These are phyloP conservation scores for Carduelis carduelis DNA, from an alignment of 2,797 vertebrate species.

Conservation along the genomic window DNA sequence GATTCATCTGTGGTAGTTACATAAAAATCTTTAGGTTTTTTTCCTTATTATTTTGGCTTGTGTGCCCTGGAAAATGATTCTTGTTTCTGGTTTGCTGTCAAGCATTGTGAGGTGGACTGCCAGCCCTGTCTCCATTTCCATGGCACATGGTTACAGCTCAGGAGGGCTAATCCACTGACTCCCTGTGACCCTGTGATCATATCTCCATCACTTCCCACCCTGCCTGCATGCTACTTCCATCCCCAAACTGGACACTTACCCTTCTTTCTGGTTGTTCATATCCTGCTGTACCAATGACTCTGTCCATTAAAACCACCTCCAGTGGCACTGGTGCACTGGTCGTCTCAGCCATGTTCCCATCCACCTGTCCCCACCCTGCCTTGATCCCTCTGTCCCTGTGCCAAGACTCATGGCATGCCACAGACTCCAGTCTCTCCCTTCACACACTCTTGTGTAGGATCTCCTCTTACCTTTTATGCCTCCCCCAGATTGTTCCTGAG, in stretches of 20 bases:
- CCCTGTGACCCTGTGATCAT: neutral
- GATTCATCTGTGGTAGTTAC: neutral
- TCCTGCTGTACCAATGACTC: neutral
- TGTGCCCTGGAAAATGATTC: neutral
- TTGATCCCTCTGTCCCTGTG: neutral
- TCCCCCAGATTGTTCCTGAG: neutral
- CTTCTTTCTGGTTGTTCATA: neutral
- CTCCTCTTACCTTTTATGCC: neutral
- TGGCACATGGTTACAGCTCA: neutral
- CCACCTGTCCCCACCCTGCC: too few species aligned
- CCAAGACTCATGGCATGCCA: accelerated
- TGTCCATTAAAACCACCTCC: neutral
- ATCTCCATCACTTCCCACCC: neutral
- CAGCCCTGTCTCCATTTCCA: neutral
- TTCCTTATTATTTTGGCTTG: neutral
- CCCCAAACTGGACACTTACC: neutral
- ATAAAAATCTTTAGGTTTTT: neutral
- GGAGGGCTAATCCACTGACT: neutral
- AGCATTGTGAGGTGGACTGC: accelerated
- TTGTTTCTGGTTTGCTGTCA: neutral
- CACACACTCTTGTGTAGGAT: accelerated
- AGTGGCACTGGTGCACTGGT: accelerated
- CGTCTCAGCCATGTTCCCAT: neutral
- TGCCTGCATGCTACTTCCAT: neutral
- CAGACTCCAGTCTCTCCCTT: neutral